These are phyloP conservation scores for Ichneumoninae sp. DNA, from an alignment of 2,888 invertebrate genomes.

Conservation along the genomic window DNA sequence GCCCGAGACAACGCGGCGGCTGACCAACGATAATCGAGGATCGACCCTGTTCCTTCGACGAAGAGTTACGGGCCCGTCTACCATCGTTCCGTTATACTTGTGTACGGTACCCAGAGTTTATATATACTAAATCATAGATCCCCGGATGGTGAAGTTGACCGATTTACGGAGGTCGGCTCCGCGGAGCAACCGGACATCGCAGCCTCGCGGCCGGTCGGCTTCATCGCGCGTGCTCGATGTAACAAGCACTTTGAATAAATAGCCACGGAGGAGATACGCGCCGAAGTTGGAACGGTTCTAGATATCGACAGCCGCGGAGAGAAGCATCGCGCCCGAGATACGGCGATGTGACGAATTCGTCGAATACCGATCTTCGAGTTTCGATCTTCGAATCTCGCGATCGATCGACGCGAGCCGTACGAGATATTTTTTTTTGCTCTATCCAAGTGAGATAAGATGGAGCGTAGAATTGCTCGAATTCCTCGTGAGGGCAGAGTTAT, in stretches of 20 bases:
- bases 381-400: conserved; percentile 35
- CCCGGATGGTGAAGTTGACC: conserved; percentile 23
- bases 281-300: conserved; percentile 5
- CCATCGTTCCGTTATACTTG: conserved; percentile 75
- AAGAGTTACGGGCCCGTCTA: conserved; percentile 74
- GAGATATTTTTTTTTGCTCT: not conserved
- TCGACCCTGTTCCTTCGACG: conserved; percentile 69
- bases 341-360: conserved; percentile 48
- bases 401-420: conserved; percentile 23
- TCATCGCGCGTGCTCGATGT: not conserved
- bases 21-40: conserved; percentile 66
- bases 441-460: not conserved
- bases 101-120: conserved; percentile 54
- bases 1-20: conserved; percentile 37
- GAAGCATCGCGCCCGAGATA: conserved; percentile 36
- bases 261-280: not conserved
- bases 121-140: conserved; percentile 4
- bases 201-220: not conserved
- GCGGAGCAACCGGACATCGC: not conserved
- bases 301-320: conserved; percentile 14
- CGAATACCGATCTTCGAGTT: conserved; percentile 41
- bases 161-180: not conserved
- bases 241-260: conserved; percentile 1
- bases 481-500: conserved; percentile 34
- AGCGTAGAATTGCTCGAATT: conserved; percentile 48